phyloP scores from a whole-genome alignment of 2,888 invertebrate species.

The Loripinus fragilis region DNA sequence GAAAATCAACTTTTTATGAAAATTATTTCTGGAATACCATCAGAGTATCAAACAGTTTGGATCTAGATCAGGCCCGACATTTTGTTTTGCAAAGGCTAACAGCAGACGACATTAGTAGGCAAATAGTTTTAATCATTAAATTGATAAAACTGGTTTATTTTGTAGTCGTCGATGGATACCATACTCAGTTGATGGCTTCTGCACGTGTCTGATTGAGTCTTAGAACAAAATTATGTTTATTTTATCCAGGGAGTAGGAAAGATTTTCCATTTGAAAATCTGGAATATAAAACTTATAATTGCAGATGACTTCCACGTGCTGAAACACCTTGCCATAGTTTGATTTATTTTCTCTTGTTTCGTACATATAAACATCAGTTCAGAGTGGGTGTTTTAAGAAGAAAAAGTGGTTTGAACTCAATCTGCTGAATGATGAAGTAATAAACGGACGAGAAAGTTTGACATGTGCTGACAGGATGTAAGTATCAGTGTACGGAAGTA shows the following conservation, averaged over 20 bases:
- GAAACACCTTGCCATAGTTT: background rate
- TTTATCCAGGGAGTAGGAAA: background rate
- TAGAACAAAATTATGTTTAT: background rate
- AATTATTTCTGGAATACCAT: too few relatives aligned
- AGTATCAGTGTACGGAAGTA: conserved; percentile 11
- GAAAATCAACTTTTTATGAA: too few relatives aligned
- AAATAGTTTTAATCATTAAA: too few relatives aligned
- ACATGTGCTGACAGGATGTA: conserved; percentile 15
- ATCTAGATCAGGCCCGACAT: too few relatives aligned
- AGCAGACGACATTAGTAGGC: too few relatives aligned
- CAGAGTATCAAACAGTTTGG: too few relatives aligned
- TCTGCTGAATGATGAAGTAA: background rate
- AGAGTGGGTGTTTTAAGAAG: background rate
- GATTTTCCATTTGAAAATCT: conserved; percentile 1
- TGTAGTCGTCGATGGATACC: too few relatives aligned
- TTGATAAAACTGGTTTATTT: too few relatives aligned
- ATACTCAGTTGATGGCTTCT: too few relatives aligned
- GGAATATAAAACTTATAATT: background rate
- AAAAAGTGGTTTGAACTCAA: background rate
- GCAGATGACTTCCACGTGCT: conserved; percentile 6
- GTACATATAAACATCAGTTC: background rate
- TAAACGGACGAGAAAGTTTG: background rate
- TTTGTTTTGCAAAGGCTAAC: too few relatives aligned
- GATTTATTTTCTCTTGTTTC: conserved; percentile 17
- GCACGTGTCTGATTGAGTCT: background rate